Conservation (phyloP, 2,888 invertebrate species). For the Sinelater perroti region DNA sequence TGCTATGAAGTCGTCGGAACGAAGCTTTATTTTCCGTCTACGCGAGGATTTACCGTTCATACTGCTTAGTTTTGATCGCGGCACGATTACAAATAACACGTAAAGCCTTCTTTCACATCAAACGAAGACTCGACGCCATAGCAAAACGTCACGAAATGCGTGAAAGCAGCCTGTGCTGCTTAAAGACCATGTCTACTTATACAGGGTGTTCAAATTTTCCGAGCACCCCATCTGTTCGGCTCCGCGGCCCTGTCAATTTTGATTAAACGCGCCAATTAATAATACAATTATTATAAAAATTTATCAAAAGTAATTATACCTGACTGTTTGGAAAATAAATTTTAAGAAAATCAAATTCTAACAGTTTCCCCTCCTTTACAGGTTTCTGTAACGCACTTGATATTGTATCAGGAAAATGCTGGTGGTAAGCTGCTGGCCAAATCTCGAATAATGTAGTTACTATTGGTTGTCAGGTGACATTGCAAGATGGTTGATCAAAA, state of each 20-base stretch:
- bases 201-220: constrained; percentile 15
- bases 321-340: too few relatives aligned
- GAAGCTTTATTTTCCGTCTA: constrained; percentile 43
- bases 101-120: constrained; percentile 9
- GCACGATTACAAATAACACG: constrained; percentile 20
- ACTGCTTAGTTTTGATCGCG: constrained; percentile 15
- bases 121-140: constrained; percentile 28
- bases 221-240: too few relatives aligned
- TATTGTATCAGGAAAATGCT: neutral
- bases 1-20: constrained; percentile 34
- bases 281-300: too few relatives aligned
- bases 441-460: neutral
- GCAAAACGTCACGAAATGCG: constrained; percentile 26
- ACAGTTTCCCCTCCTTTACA: too few relatives aligned
- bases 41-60: constrained; percentile 36
- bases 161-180: constrained; percentile 10
- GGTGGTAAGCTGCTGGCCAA: neutral
- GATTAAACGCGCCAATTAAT: too few relatives aligned
- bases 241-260: too few relatives aligned
- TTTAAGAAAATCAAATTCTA: too few relatives aligned
- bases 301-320: too few relatives aligned
- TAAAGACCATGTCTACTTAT: constrained; percentile 10
- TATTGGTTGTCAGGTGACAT: neutral
- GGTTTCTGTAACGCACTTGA: neutral
- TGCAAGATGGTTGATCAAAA: neutral